Percentiles rank a stretch among this genome's conserved stretches.
phyloP scores from a whole-genome alignment of 1,140 invertebrate species.

The Drosophila miranda region DNA sequence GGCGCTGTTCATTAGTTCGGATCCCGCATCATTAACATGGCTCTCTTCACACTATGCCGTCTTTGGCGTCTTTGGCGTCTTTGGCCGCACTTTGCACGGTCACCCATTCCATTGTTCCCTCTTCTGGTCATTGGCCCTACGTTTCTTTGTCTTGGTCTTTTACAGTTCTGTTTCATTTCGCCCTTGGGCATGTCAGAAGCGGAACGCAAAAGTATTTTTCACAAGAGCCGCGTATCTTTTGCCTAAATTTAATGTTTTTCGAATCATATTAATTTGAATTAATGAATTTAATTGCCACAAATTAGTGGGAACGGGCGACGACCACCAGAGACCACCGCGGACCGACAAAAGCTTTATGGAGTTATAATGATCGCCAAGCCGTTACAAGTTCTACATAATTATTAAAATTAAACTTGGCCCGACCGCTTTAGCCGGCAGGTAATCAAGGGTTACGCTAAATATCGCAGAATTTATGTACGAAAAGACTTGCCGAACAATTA shows the following conservation, averaged over 20 bases:
- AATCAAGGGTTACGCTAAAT: constrained; percentile 1
- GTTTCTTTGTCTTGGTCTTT: constrained; percentile 19
- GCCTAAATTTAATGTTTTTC: constrained; percentile 58
- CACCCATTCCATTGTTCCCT: constrained; percentile 49
- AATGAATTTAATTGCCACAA: constrained; percentile 77
- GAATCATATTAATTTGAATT: constrained; percentile 79
- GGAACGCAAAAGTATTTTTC: constrained; percentile 1
- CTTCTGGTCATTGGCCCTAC: constrained; percentile 68
- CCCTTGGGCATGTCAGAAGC: constrained; percentile 36
- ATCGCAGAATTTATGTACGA: neutral
- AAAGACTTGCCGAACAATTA: constrained; percentile 31
- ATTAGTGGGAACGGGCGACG: constrained; percentile 48
- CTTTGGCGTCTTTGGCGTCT: neutral
- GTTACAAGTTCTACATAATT: constrained; percentile 66
- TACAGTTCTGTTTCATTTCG: constrained; percentile 28
- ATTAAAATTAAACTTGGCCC: constrained; percentile 28
- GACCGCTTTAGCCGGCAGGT: neutral
- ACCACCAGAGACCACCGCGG: constrained; percentile 52
- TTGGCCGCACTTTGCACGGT: constrained; percentile 19
- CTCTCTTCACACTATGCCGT: constrained; percentile 65
- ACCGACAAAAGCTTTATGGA: constrained; percentile 58
- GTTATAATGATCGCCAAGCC: constrained; percentile 56
- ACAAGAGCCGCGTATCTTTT: constrained; percentile 3
- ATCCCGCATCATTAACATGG: constrained; percentile 67
- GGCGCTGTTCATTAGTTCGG: constrained; percentile 50